A percentile compares a stretch with the other conserved stretches of the same genome.
phyloP scores from a whole-genome alignment of 2,888 invertebrate genomes.

The Eulithis testata region DNA sequence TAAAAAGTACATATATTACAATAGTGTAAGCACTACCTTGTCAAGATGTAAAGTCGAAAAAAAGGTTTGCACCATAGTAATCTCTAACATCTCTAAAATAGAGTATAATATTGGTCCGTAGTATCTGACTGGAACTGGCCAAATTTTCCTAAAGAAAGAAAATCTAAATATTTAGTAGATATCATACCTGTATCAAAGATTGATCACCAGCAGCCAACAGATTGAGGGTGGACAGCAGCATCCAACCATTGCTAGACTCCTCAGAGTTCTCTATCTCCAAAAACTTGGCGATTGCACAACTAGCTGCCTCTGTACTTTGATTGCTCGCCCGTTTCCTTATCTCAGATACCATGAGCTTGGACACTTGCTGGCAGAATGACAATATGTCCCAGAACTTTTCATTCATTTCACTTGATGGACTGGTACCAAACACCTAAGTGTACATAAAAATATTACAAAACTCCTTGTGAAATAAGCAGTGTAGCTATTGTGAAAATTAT shows the following conservation, averaged over 20 bases:
- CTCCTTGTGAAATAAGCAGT: too few relatives aligned
- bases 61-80: too few relatives aligned
- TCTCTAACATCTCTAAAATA: too few relatives aligned
- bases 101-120: too few relatives aligned
- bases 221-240: constrained; percentile 95
- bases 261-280: constrained; percentile 97
- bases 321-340: constrained; percentile 97
- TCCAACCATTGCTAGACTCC: constrained; percentile 98
- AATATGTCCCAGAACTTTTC: constrained; percentile 98
- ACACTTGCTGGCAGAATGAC: constrained; percentile 97
- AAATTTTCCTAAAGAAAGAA: too few relatives aligned
- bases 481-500: too few relatives aligned
- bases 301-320: constrained; percentile 97
- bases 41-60: too few relatives aligned
- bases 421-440: constrained; percentile 94
- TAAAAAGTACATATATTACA: too few relatives aligned
- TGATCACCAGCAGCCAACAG: constrained; percentile 95
- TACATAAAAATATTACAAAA: too few relatives aligned
- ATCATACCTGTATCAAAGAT: constrained; percentile 92
- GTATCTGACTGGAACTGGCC: too few relatives aligned
- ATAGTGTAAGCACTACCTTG: too few relatives aligned
- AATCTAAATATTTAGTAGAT: not conserved
- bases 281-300: constrained; percentile 98
- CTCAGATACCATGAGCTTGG: constrained; percentile 98
- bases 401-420: constrained; percentile 97